A percentile compares a stretch with the other conserved stretches of the same genome.
phyloP scores from a whole-genome alignment of 2,888 invertebrate genomes.

The Geotrupes spiniger region DNA sequence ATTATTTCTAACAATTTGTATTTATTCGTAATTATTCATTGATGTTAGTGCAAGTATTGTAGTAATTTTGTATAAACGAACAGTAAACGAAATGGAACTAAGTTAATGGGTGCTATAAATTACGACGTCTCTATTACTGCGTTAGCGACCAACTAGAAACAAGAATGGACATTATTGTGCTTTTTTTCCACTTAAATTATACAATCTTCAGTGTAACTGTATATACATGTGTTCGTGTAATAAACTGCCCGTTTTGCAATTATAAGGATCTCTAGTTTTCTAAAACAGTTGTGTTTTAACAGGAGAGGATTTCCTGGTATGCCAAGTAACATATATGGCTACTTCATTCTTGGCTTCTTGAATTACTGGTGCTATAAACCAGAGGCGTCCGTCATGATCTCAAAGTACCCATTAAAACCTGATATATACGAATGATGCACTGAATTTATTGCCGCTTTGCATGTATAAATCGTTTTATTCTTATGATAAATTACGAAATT shows the following conservation, averaged over 20 bases:
- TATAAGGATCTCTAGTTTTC: slow-evolving; percentile 7
- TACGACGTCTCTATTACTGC: too few species aligned
- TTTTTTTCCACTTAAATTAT: slow-evolving; percentile 3
- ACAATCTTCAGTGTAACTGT: slow-evolving; percentile 4
- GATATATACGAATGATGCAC: slow-evolving; percentile 23
- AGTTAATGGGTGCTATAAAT: too few species aligned
- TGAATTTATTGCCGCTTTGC: slow-evolving; percentile 20
- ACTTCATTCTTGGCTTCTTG: slow-evolving; percentile 7
- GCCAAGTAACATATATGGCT: slow-evolving; percentile 7
- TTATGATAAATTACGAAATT: slow-evolving; percentile 7
- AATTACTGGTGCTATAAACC: slow-evolving; percentile 20
- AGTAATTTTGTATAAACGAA: too few species aligned
- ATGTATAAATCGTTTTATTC: slow-evolving; percentile 3
- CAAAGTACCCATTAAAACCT: slow-evolving; percentile 23
- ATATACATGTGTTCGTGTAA: not conserved
- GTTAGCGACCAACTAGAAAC: not conserved
- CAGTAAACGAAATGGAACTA: too few species aligned
- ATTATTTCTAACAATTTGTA: too few species aligned
- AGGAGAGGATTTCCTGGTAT: slow-evolving; percentile 7
- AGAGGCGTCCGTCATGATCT: slow-evolving; percentile 21
- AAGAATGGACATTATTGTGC: slow-evolving; percentile 1
- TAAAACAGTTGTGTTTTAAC: slow-evolving; percentile 4
- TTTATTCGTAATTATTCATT: too few species aligned
- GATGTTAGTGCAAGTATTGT: too few species aligned
- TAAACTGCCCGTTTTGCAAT: slow-evolving; percentile 5